Evolutionary conservation across 2,113 vertebrate species (phyloP).

Genomic region (Bubo blakistoni): DNA sequence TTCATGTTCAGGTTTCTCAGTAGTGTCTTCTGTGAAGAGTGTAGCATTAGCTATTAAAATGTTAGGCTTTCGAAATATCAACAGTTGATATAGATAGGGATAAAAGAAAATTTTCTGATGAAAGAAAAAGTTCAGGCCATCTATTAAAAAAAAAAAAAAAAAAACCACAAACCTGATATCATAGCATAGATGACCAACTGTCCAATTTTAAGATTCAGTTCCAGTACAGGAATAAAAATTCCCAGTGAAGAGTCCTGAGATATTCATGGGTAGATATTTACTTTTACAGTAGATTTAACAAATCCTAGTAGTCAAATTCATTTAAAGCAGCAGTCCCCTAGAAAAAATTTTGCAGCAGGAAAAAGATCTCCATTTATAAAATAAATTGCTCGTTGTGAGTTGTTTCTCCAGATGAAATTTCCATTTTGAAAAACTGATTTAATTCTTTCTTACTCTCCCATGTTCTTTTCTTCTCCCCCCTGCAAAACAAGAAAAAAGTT

Average conservation of each 20-base stretch:
- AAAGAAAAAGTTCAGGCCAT: neutral
- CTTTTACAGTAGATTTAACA: neutral
- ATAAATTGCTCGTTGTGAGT: conserved; percentile 7
- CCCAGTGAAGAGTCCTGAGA: neutral
- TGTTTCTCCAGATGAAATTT: neutral
- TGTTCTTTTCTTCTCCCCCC: neutral
- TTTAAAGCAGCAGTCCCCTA: neutral
- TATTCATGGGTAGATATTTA: neutral
- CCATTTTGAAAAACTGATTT: conserved; percentile 39
- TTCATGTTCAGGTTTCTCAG: neutral
- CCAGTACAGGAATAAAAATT: neutral
- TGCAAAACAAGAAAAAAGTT: neutral
- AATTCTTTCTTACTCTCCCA: neutral
- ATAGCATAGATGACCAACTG: neutral
- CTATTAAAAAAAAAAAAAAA: neutral
- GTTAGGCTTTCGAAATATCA: neutral
- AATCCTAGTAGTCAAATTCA: neutral
- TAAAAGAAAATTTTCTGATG: neutral
- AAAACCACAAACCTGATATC: neutral
- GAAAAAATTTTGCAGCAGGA: neutral
- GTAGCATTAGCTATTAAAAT: neutral
- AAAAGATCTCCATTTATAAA: neutral
- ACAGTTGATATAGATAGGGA: neutral
- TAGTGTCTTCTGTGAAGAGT: neutral
- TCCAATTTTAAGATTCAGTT: neutral